These are phyloP conservation scores for Eilema depressum DNA, from an alignment of 2,888 invertebrate genomes.

Conservation along the genomic window DNA sequence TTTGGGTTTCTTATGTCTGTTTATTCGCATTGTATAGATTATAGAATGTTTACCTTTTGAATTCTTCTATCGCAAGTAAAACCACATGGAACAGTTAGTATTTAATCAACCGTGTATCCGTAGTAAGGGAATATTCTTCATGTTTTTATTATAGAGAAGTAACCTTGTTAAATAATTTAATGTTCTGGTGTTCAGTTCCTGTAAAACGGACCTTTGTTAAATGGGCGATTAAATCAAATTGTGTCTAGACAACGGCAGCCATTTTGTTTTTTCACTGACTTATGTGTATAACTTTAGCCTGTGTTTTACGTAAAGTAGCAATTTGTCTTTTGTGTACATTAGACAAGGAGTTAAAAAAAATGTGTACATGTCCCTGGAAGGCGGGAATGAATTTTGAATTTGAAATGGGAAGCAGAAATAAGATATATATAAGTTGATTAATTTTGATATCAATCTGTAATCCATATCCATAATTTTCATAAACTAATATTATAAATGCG, in stretches of 20 bases:
- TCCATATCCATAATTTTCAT: too few relatives aligned
- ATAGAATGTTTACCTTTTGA: too few relatives aligned
- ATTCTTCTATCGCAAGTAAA: background rate
- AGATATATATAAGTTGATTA: too few relatives aligned
- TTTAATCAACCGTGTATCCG: conserved; percentile 14
- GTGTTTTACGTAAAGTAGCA: background rate
- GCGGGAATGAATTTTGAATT: too few relatives aligned
- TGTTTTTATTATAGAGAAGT: conserved; percentile 67
- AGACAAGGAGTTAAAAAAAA: background rate
- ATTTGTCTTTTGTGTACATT: too few relatives aligned
- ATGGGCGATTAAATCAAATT: conserved; percentile 71
- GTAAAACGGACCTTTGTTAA: conserved; percentile 66
- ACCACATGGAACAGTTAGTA: background rate
- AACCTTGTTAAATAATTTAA: conserved; percentile 80
- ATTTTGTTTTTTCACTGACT: conserved; percentile 17
- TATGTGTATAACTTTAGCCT: background rate
- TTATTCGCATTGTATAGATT: too few relatives aligned
- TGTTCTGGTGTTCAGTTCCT: conserved; percentile 69
- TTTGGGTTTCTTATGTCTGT: too few relatives aligned
- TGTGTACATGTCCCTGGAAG: too few relatives aligned
- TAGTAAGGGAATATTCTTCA: conserved; percentile 64
- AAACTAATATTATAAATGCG: too few relatives aligned
- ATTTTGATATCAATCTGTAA: too few relatives aligned
- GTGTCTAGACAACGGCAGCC: conserved; percentile 69
- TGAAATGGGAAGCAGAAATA: too few relatives aligned